phyloP scores from a whole-genome alignment of 2,113 vertebrate species.

The Sciurus niger region DNA sequence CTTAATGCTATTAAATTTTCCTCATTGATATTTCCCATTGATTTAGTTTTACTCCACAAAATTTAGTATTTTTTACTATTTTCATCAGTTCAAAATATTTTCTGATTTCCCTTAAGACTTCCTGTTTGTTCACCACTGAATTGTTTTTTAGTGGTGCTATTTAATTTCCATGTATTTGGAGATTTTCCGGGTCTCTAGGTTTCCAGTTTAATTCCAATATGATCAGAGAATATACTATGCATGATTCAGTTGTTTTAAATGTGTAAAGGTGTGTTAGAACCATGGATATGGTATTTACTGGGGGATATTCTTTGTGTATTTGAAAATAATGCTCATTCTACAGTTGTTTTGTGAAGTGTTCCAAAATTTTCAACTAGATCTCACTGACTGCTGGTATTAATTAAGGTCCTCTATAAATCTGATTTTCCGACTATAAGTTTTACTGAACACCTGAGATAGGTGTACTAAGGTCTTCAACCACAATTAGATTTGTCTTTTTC shows the following conservation, averaged over 20 bases:
- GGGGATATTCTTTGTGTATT: neutral
- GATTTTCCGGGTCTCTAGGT: neutral
- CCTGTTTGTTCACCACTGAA: neutral
- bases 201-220: neutral
- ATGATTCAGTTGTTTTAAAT: neutral
- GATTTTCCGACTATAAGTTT: neutral
- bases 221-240: neutral
- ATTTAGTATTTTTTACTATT: neutral
- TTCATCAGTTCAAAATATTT: neutral
- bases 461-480: neutral
- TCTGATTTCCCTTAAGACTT: neutral
- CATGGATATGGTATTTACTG: neutral
- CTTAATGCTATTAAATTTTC: neutral
- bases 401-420: neutral
- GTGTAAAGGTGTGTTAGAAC: constrained; percentile 15
- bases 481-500: neutral
- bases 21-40: neutral
- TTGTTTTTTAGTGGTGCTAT: neutral
- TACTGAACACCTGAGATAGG: neutral
- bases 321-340: neutral
- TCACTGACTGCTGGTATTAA: neutral
- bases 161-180: neutral
- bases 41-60: neutral
- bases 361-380: neutral
- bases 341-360: neutral